These are phyloP conservation scores for Tetheella fluctuosa DNA, from an alignment of 2,888 invertebrate species.

Conservation along the genomic window DNA sequence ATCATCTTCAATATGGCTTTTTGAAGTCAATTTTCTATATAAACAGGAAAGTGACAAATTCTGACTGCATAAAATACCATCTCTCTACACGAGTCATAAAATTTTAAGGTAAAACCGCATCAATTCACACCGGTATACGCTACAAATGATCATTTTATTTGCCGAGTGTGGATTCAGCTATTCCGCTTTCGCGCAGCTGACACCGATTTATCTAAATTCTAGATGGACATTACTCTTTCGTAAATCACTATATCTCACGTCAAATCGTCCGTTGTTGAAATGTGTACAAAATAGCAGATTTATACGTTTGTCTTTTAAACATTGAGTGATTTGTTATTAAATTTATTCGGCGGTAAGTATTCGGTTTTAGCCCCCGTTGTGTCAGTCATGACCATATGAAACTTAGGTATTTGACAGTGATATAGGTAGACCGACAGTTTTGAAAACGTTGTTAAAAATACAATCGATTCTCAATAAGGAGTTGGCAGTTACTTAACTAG, in stretches of 20 bases:
- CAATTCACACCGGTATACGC: background rate
- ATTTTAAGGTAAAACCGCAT: background rate
- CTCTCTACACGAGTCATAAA: background rate
- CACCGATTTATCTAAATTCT: slow-evolving; percentile 46
- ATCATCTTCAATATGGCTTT: too few species aligned
- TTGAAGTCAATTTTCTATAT: background rate
- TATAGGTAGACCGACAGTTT: background rate
- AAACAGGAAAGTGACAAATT: background rate
- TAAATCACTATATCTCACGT: slow-evolving; percentile 44
- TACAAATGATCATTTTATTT: slow-evolving; percentile 10
- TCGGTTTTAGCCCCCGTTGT: background rate
- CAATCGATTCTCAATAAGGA: background rate
- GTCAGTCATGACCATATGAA: background rate
- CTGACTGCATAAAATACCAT: background rate
- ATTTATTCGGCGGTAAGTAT: background rate
- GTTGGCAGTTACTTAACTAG: background rate
- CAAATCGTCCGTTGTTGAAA: slow-evolving; percentile 42
- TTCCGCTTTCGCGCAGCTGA: slow-evolving; percentile 39
- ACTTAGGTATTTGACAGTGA: background rate
- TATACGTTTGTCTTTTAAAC: slow-evolving; percentile 3
- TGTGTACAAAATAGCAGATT: slow-evolving; percentile 24
- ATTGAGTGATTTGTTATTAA: slow-evolving; percentile 9
- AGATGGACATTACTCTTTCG: slow-evolving; percentile 30
- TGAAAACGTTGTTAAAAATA: background rate
- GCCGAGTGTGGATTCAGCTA: slow-evolving; percentile 12